Percentiles rank a stretch among this genome's conserved stretches.
Evolutionary conservation across 2,888 invertebrate species (phyloP).

Genomic region (Cabera pusaria): DNA sequence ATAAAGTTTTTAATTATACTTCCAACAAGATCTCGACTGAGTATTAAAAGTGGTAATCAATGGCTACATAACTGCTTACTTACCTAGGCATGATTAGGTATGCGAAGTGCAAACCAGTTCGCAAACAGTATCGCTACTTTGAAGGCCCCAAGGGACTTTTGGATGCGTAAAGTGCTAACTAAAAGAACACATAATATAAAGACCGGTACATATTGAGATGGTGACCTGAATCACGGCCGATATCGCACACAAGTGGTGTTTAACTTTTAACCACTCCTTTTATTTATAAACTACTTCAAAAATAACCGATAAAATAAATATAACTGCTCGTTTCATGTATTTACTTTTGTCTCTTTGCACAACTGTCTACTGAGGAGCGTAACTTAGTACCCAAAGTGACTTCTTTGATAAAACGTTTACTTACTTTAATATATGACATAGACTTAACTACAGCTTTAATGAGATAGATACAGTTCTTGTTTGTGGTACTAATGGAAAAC

Average conservation of each 20-base stretch:
- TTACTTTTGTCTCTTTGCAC: constrained; percentile 27
- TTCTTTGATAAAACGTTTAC: constrained; percentile 4
- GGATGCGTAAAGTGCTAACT: constrained; percentile 37
- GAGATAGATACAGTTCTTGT: too few species aligned
- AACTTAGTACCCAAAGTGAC: neutral
- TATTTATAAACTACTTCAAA: constrained; percentile 51
- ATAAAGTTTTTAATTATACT: too few species aligned
- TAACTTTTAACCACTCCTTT: constrained; percentile 30
- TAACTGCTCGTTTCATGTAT: too few species aligned
- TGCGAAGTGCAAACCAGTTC: constrained; percentile 39
- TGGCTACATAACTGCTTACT: too few species aligned
- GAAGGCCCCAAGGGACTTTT: constrained; percentile 33
- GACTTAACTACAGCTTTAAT: too few species aligned
- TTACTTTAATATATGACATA: too few species aligned
- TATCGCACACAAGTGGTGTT: constrained; percentile 24
- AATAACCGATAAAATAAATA: constrained; percentile 40
- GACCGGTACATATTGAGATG: constrained; percentile 26
- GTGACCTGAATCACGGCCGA: constrained; percentile 12
- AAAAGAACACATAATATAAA: too few species aligned
- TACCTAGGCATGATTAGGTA: constrained; percentile 8
- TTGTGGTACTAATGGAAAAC: constrained; percentile 3
- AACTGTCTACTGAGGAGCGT: constrained; percentile 24
- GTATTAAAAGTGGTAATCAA: too few species aligned
- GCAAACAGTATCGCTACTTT: constrained; percentile 35
- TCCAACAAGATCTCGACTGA: too few species aligned